Evolutionary conservation across 2,113 vertebrate genomes (phyloP).

Genomic region (Hiodon tergisus): DNA sequence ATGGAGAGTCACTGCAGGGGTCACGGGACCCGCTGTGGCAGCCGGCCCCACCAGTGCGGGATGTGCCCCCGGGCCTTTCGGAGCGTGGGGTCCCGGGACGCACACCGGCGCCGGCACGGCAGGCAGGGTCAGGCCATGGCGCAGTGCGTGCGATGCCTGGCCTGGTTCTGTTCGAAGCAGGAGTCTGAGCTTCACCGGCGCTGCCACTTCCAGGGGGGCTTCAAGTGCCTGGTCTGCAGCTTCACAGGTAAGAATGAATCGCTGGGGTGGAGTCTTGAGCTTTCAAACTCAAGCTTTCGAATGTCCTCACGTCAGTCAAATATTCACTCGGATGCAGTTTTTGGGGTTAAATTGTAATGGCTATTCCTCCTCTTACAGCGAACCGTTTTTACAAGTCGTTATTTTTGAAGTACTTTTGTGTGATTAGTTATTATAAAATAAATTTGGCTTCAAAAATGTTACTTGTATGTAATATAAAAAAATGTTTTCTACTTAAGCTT

Average conservation of each 20-base stretch:
- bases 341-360: no score
- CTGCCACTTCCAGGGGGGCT: conserved; percentile 26
- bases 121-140: conserved; percentile 5
- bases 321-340: no score
- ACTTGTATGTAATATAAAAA: background rate
- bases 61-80: conserved; percentile 32
- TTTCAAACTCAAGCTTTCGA: no score
- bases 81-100: conserved; percentile 30
- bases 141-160: conserved; percentile 24
- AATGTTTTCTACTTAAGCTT: background rate
- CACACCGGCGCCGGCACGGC: conserved; percentile 27
- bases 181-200: conserved; percentile 32
- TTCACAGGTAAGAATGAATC: conserved; percentile 42
- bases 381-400: no score
- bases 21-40: background rate
- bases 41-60: conserved; percentile 28
- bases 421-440: no score
- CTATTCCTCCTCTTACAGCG: no score
- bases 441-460: no score
- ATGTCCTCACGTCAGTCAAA: no score
- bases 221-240: conserved; percentile 32
- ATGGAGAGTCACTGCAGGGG: conserved; percentile 51
- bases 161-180: conserved; percentile 31
- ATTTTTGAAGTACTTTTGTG: no score
- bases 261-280: no score